Evolutionary conservation across 2,888 invertebrate species (phyloP), one percentile per base, ranked within the genome.

Genomic region (Lasioglossum leucozonium): DNA sequence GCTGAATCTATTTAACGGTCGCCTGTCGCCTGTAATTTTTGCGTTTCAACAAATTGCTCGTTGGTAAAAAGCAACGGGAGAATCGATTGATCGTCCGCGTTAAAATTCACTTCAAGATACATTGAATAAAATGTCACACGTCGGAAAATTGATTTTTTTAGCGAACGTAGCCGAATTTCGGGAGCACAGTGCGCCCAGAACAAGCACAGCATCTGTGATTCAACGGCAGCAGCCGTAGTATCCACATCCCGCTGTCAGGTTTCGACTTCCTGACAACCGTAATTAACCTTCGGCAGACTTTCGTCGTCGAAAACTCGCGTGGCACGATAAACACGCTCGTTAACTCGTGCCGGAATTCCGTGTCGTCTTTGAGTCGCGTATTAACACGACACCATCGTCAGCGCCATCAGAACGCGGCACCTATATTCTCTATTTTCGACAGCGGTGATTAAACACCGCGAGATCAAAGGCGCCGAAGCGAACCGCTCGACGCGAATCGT

Each of bases 211-310:
- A 22, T 51, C 18, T 2, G 51, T 8, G 51, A 51, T 51, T 51
- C 51, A 8, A 51, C 51, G 51, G 51, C 22, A 22, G 8, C 51
- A 51, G 51, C 22, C 22, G 51, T 51, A 51, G 51, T 34, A 34
- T 65, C 30, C 34, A 30, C 76, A 30, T 44, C 71, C 40, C 51
- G 44, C 34, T 22, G 30, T 44, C 37, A 18, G 37, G 30, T 26
- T 0, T 55, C 16, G 26, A 62, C 47, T 72, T 72, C 26, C 72
- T n/a, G 82, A 81, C 55, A 82, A 72, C 67, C 55, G 82, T 67
- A 82, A 78, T 84, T 84, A 78, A 84, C 82, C 84, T 72, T 78
- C 77, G 84, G 26, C 84, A 18, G 76, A 47, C 67, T 58, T 73
- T 67, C 77, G 37, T 76, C 42, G 76, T 47, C 58, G 84, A 71